A percentile compares a stretch with the other conserved stretches of the same genome.
phyloP scores from a whole-genome alignment of 2,888 invertebrate species.

The Ophion slaviceki region DNA sequence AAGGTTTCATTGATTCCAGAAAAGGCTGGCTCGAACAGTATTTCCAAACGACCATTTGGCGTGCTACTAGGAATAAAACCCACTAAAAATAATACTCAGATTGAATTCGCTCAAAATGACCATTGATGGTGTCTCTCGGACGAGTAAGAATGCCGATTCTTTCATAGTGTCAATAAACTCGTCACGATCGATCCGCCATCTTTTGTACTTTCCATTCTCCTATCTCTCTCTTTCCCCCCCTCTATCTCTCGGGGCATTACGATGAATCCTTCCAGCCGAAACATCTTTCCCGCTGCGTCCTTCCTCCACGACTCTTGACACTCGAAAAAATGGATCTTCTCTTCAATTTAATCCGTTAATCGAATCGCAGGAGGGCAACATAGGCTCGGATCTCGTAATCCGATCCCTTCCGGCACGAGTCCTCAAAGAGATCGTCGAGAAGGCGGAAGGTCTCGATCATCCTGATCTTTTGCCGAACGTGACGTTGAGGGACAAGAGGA shows the following conservation, averaged over 20 bases:
- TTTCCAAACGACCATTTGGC: background rate
- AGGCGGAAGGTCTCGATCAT: conserved; percentile 74
- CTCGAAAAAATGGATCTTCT: background rate
- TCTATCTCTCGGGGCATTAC: too few relatives aligned
- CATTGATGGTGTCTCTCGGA: background rate
- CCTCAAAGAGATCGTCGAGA: conserved; percentile 78
- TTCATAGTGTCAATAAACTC: conserved; percentile 11
- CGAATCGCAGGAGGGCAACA: conserved; percentile 92
- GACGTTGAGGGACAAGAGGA: conserved; percentile 83
- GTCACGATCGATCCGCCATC: background rate
- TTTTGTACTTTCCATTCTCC: background rate
- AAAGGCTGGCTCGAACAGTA: conserved; percentile 3
- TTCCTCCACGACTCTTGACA: background rate
- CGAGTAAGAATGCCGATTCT: background rate
- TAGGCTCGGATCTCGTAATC: conserved; percentile 95
- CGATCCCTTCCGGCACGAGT: conserved; percentile 92
- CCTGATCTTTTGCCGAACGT: conserved; percentile 81
- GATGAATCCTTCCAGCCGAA: background rate
- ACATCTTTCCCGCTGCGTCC: background rate
- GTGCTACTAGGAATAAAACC: background rate
- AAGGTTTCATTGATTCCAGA: conserved; percentile 20
- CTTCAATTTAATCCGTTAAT: background rate
- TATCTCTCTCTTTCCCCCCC: background rate
- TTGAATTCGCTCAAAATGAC: background rate
- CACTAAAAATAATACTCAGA: background rate